Base-by-base conservation (phyloP, 1,140 invertebrate species). In the Cherax destructor region DNA sequence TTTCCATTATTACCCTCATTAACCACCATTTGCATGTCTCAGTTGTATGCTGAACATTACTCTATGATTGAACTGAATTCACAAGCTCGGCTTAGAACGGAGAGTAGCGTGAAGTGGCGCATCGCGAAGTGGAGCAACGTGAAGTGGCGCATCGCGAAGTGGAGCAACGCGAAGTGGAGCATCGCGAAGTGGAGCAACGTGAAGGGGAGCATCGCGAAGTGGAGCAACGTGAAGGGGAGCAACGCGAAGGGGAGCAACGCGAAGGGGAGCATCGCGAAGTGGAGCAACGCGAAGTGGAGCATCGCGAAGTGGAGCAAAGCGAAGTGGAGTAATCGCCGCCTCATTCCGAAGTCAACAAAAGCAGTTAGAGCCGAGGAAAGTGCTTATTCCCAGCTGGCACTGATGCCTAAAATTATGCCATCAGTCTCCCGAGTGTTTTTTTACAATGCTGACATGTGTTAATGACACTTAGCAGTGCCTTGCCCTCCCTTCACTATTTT, bases 401-500 rank as follows among this genome's bases (percentile, higher is more conserved):
- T 77, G 86, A 87, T 87, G 86, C 86, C 86, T 87, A 87, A 87
- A 87, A 87, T 87, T 87, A 87, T 87, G 86, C 86, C 86, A 87
- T 87, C 86, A 87, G 59, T 87, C 86, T 80, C 86, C 86, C 77
- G 79, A 56, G 56, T 65, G n/a, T 52, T 52, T 52, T 87, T 87
- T 87, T 87, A 79, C 86, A 41, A 18, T 77, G 30, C 86, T 87
- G 86, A 80, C 86, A 65, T 59, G 86, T 80, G 86, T 80, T 77
- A 59, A 87, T 87, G 77, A 47, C 74, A 74, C 52, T 86, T 41
- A 41, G 69, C 69, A 50, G 84, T 72, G 69, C 50, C 84, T 24
- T 56, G 47, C 47, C 47, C 72, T 21, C 21, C 49, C 16, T 10
- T 86, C 74, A 76, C 50, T 74, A 52, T 50, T 77, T 50, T 3